Conservation (phyloP, 2,888 invertebrate species). For the Ptychoptera contaminata region DNA sequence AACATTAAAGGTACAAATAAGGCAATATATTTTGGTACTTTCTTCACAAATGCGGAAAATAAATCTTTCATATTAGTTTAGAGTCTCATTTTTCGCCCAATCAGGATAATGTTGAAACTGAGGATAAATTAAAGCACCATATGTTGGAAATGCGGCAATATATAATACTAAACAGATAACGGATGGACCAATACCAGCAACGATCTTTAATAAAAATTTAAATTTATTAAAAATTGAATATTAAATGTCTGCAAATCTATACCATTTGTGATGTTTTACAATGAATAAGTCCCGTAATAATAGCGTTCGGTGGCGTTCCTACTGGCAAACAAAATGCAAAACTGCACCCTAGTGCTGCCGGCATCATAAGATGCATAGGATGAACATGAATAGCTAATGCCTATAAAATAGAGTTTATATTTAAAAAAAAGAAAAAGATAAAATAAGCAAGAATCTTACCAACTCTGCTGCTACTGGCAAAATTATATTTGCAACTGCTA, state of each 20-base stretch:
- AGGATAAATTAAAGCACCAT: constrained; percentile 44
- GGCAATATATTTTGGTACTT: no score
- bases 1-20: no score
- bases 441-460: constrained; percentile 11
- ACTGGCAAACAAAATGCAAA: constrained; percentile 80
- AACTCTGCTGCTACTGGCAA: constrained; percentile 59
- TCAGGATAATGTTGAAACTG: constrained; percentile 36
- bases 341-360: constrained; percentile 64
- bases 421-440: no score
- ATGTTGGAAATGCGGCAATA: constrained; percentile 48
- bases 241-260: no score
- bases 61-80: no score
- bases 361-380: constrained; percentile 71
- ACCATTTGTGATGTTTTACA: constrained; percentile 45
- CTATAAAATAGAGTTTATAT: no score
- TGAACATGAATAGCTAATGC: constrained; percentile 48
- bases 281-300: constrained; percentile 54
- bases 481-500: constrained; percentile 67
- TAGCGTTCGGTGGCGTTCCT: constrained; percentile 80
- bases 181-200: constrained; percentile 55
- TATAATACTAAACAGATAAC: constrained; percentile 49
- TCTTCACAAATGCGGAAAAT: no score
- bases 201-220: constrained; percentile 7
- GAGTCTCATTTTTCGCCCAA: constrained; percentile 28
- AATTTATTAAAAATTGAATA: no score